These are phyloP conservation scores for Lynx canadensis DNA, from an alignment of 2,113 vertebrate genomes.

Conservation along the genomic window DNA sequence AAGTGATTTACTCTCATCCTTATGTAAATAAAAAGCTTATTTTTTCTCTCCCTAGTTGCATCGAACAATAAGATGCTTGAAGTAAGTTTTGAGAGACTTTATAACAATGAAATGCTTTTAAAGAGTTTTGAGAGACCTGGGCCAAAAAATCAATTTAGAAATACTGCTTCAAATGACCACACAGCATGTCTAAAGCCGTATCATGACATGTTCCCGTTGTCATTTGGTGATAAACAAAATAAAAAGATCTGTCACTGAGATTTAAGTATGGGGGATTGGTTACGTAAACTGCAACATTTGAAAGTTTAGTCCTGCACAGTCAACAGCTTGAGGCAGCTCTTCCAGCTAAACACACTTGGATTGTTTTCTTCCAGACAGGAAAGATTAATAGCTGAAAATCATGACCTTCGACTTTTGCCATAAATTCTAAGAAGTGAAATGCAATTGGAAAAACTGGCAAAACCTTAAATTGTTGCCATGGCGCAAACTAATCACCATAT, in stretches of 20 bases:
- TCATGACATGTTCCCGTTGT: conserved; percentile 79
- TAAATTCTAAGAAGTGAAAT: conserved; percentile 78
- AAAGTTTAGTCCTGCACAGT: conserved; percentile 70
- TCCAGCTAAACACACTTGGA: conserved; percentile 80
- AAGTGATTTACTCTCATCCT: conserved; percentile 61
- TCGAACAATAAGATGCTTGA: conserved; percentile 77
- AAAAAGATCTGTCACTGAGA: conserved; percentile 83
- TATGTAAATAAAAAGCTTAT: conserved; percentile 80
- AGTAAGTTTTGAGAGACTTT: conserved; percentile 81
- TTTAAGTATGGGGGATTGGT: conserved; percentile 83
- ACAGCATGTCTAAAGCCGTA: conserved; percentile 56
- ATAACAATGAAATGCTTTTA: conserved; percentile 77
- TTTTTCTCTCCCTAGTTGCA: conserved; percentile 71
- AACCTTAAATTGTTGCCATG: conserved; percentile 76
- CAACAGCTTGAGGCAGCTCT: conserved; percentile 77
- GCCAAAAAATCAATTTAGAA: conserved; percentile 69
- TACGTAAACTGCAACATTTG: conserved; percentile 84
- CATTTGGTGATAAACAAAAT: conserved; percentile 86
- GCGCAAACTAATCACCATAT: conserved; percentile 75
- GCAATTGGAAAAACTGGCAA: conserved; percentile 74
- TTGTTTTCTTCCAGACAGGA: conserved; percentile 80
- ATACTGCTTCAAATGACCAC: conserved; percentile 71
- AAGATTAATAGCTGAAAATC: conserved; percentile 85
- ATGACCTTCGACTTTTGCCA: conserved; percentile 79
- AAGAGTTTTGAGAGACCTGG: conserved; percentile 80